These are phyloP conservation scores for Coryphaenoides rupestris DNA, from an alignment of 2,113 vertebrate genomes.

Conservation along the genomic window DNA sequence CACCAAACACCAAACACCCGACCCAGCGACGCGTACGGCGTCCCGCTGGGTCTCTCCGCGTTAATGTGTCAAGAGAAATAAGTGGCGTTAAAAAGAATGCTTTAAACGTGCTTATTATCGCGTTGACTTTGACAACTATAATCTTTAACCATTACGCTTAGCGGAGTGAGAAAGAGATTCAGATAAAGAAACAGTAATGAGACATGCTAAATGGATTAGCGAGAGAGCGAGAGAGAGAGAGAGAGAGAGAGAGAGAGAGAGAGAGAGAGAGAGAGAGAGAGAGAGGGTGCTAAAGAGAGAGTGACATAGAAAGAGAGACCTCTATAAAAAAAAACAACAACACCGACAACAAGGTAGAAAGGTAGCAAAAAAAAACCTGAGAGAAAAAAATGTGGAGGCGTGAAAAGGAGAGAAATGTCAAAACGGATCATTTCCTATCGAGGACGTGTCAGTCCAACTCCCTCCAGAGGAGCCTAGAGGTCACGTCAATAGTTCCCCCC, in stretches of 20 bases:
- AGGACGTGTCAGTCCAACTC: conserved; percentile 30
- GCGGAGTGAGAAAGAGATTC: neutral
- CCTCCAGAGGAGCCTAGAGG: conserved; percentile 53
- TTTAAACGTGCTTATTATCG: no score
- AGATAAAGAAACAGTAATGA: neutral
- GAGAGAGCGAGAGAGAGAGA: conserved; percentile 7
- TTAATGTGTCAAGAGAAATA: no score
- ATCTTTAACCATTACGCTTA: neutral
- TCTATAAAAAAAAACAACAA: neutral
- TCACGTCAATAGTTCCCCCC: conserved; percentile 67
- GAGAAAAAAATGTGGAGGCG: neutral
- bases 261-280: neutral
- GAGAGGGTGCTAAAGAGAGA: neutral
- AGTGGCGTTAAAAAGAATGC: no score
- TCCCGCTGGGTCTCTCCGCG: no score
- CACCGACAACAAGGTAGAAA: neutral
- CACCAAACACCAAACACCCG: no score
- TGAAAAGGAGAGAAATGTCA: conserved; percentile 50
- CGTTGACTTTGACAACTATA: neutral
- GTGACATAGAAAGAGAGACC: neutral
- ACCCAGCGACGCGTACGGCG: no score
- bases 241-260: neutral
- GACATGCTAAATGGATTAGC: neutral
- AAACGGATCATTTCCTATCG: conserved; percentile 45
- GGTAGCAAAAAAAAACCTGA: neutral